Conservation (phyloP, 1,140 invertebrate genomes). For the Aphaenogaster ashmeadi region DNA sequence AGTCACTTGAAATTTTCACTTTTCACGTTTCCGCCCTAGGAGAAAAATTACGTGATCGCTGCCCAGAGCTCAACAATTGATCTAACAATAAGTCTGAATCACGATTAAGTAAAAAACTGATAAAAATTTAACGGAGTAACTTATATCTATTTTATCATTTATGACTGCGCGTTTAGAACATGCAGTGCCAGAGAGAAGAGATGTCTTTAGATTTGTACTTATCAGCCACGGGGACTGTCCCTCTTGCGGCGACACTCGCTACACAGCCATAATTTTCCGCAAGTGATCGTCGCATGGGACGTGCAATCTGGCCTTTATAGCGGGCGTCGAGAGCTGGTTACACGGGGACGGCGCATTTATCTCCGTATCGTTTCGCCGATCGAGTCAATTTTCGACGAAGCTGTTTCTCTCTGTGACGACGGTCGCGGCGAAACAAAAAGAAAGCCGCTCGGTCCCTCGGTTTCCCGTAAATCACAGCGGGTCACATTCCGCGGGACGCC, state of each 20-base stretch:
- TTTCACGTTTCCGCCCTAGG: too few relatives aligned
- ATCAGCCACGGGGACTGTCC: slow-evolving; percentile 24
- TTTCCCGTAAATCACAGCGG: slow-evolving; percentile 72
- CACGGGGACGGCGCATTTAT: slow-evolving; percentile 52
- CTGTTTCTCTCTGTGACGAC: slow-evolving; percentile 49
- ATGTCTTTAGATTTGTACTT: slow-evolving; percentile 31
- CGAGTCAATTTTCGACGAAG: slow-evolving; percentile 70
- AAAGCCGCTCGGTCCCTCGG: slow-evolving; percentile 51
- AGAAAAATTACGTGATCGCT: too few relatives aligned
- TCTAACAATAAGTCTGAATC: background rate
- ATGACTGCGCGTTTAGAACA: background rate
- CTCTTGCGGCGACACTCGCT: background rate
- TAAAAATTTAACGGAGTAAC: background rate
- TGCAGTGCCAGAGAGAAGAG: background rate
- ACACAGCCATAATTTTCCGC: slow-evolving; percentile 50
- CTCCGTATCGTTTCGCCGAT: slow-evolving; percentile 66
- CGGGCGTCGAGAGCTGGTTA: slow-evolving; percentile 27
- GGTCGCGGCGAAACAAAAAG: slow-evolving; percentile 47
- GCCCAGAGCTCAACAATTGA: background rate
- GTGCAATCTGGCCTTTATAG: slow-evolving; percentile 27
- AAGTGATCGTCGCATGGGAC: slow-evolving; percentile 31
- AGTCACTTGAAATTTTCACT: too few relatives aligned
- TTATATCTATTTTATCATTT: slow-evolving; percentile 25
- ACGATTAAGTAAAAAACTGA: background rate
- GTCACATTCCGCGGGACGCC: slow-evolving; percentile 67